A percentile compares a stretch with the other conserved stretches of the same genome.
Evolutionary conservation across 2,888 invertebrate genomes (phyloP).

Genomic region (Nemapogon koenigi): DNA sequence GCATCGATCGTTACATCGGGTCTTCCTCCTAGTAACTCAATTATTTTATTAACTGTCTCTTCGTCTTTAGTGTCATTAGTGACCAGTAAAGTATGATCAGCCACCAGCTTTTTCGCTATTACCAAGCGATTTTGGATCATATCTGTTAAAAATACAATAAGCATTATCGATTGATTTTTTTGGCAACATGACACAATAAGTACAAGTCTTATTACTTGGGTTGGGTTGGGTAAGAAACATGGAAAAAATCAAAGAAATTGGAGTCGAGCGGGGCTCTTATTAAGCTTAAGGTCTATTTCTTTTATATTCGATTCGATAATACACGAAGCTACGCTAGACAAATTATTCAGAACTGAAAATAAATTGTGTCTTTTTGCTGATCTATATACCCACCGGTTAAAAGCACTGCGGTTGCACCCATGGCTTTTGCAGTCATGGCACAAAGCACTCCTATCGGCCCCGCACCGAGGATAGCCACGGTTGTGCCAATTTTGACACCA

Average conservation of each 20-base stretch:
- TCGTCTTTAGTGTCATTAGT: constrained; percentile 58
- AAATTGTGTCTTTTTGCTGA: constrained; percentile 16
- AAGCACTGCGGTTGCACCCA: constrained; percentile 81
- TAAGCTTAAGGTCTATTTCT: too few species aligned
- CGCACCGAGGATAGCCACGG: constrained; percentile 78
- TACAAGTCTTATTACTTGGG: too few species aligned
- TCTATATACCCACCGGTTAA: constrained; percentile 70
- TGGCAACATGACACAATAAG: too few species aligned
- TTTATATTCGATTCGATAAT: too few species aligned
- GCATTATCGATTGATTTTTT: too few species aligned
- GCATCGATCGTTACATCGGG: constrained; percentile 87
- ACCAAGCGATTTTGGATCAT: constrained; percentile 70
- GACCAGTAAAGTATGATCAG: constrained; percentile 69
- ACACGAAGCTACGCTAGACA: too few species aligned
- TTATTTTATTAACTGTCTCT: constrained; percentile 62
- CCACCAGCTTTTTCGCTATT: constrained; percentile 77
- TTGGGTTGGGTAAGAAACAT: too few species aligned
- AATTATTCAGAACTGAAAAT: too few species aligned
- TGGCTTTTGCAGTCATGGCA: constrained; percentile 78
- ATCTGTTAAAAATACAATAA: constrained; percentile 56
- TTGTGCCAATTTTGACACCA: constrained; percentile 72
- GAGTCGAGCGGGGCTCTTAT: too few species aligned
- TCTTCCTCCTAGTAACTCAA: constrained; percentile 59
- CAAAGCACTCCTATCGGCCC: constrained; percentile 89
- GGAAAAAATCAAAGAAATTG: too few species aligned